These are phyloP conservation scores for Ia io DNA, from an alignment of 2,113 vertebrate species.

Conservation along the genomic window DNA sequence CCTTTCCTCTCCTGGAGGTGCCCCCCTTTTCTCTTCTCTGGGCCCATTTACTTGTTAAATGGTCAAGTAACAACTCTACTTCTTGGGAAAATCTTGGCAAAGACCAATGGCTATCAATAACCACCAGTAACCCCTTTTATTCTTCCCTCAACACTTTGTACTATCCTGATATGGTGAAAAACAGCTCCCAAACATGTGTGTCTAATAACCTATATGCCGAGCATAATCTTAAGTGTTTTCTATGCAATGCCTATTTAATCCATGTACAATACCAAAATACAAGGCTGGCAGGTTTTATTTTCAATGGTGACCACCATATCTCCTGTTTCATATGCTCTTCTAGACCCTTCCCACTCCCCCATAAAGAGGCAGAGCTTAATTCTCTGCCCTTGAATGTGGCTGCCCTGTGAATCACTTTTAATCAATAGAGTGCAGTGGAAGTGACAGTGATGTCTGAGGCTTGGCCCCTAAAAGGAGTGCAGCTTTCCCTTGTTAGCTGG, in stretches of 20 bases:
- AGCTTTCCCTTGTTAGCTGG: neutral
- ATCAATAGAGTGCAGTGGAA: neutral
- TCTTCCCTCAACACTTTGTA: neutral
- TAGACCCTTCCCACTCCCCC: neutral
- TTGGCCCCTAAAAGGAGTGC: neutral
- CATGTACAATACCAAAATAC: neutral
- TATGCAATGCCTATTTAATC: neutral
- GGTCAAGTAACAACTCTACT: neutral
- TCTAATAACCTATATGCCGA: neutral
- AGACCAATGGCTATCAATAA: neutral
- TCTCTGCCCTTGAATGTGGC: neutral
- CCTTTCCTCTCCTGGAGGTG: neutral
- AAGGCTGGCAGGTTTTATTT: neutral
- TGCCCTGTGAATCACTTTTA: neutral
- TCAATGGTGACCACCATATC: neutral
- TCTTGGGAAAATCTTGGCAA: neutral
- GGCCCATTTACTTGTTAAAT: neutral
- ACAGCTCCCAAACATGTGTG: neutral
- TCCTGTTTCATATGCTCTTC: neutral
- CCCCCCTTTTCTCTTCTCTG: neutral
- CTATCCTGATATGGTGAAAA: neutral
- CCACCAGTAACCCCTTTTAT: neutral
- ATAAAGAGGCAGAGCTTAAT: neutral
- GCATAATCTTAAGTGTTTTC: conserved; percentile 12
- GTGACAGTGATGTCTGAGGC: neutral